phyloP scores from a whole-genome alignment of 2,888 invertebrate species.

The Drosophila neonasuta region DNA sequence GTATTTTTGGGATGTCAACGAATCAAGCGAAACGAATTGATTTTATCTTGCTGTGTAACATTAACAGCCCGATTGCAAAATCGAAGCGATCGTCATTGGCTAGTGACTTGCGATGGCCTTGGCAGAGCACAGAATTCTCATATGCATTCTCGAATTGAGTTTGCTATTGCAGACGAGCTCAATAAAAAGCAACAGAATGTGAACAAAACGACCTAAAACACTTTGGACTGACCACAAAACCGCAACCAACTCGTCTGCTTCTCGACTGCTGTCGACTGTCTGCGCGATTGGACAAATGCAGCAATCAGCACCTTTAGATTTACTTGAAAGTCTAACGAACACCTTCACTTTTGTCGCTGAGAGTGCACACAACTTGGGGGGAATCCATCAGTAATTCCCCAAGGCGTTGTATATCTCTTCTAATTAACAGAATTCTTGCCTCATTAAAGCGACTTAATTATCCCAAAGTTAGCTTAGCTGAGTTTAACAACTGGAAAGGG shows the following conservation, averaged over 20 bases:
- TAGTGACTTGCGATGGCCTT: slow-evolving; percentile 50
- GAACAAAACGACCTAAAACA: slow-evolving; percentile 36
- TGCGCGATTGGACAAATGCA: slow-evolving; percentile 38
- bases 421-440: slow-evolving; percentile 58
- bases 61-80: slow-evolving; percentile 30
- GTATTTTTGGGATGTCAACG: not conserved
- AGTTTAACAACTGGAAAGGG: not conserved
- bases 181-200: slow-evolving; percentile 15
- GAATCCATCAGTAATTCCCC: slow-evolving; percentile 40
- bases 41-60: slow-evolving; percentile 1
- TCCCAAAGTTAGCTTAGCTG: slow-evolving; percentile 8
- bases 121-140: slow-evolving; percentile 52
- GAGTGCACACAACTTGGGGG: slow-evolving; percentile 28
- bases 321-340: slow-evolving; percentile 18
- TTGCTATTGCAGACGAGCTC: slow-evolving; percentile 50
- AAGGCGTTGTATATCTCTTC: slow-evolving; percentile 41
- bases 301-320: slow-evolving; percentile 46
- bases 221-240: slow-evolving; percentile 53
- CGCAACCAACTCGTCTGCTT: slow-evolving; percentile 5
- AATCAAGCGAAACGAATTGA: not conserved
- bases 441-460: slow-evolving; percentile 43
- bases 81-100: slow-evolving; percentile 39
- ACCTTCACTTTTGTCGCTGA: slow-evolving; percentile 60
- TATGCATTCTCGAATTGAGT: slow-evolving; percentile 39
- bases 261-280: not conserved